A percentile compares a stretch with the other conserved stretches of the same genome.
Evolutionary conservation across 1,140 invertebrate genomes (phyloP).

Genomic region (Ladona fulva): DNA sequence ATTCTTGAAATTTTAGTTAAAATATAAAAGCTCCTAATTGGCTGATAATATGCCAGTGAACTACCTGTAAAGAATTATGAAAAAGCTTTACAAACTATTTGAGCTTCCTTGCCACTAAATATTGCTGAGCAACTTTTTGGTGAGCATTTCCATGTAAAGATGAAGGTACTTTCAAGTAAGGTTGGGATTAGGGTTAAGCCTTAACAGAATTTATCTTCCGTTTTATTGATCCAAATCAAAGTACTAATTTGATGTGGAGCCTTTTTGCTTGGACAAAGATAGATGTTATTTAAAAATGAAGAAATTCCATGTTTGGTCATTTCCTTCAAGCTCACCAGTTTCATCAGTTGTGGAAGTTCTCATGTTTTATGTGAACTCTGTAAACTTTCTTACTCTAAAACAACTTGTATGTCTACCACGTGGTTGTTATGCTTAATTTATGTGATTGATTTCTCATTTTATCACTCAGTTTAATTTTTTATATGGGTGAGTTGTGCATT

Average conservation of each 20-base stretch:
- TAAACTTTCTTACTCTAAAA: background rate
- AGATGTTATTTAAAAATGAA: background rate
- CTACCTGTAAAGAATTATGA: background rate
- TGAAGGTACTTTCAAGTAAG: no score
- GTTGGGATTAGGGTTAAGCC: no score
- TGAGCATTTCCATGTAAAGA: constrained; percentile 1
- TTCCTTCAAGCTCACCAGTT: background rate
- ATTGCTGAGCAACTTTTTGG: constrained; percentile 1
- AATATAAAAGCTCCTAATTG: background rate
- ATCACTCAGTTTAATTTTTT: background rate
- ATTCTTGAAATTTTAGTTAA: background rate
- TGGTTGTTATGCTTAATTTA: background rate
- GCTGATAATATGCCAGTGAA: background rate
- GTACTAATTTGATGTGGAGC: background rate
- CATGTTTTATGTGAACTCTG: background rate
- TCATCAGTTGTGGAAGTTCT: background rate
- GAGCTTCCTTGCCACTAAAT: constrained; percentile 8
- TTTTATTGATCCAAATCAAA: background rate
- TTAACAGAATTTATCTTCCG: background rate
- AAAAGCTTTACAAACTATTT: background rate
- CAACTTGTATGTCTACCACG: background rate
- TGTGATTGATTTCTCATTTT: background rate
- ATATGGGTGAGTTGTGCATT: background rate
- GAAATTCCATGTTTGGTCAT: background rate
- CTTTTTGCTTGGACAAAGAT: background rate